phyloP scores from a whole-genome alignment of 2,113 vertebrate genomes.

The Hippocampus zosterae region DNA sequence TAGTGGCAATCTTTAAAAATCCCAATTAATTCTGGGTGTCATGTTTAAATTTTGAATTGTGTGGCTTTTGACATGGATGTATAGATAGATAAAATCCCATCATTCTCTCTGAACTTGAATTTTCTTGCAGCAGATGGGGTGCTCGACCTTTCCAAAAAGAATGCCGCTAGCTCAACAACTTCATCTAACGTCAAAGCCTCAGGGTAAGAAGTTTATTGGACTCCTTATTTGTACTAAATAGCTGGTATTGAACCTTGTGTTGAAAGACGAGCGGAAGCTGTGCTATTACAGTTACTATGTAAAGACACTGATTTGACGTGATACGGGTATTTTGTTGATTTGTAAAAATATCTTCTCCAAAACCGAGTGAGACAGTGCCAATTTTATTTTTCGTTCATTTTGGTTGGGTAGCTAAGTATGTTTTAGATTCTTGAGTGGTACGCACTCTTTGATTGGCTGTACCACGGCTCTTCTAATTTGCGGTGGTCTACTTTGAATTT shows the following conservation, averaged over 20 bases:
- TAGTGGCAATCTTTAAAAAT: conserved; percentile 27
- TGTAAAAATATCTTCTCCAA: background rate
- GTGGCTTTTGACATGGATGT: background rate
- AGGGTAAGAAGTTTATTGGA: conserved; percentile 78
- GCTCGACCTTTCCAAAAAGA: conserved; percentile 97
- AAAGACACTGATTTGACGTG: conserved; percentile 2
- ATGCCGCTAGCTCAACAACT: conserved; percentile 73
- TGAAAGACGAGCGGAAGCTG: background rate
- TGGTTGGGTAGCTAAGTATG: conserved; percentile 1
- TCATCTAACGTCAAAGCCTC: conserved; percentile 69
- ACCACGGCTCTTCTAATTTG: conserved; percentile 27
- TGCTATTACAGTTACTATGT: background rate
- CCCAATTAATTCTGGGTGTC: background rate
- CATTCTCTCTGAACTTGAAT: conserved; percentile 11
- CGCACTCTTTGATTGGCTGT: conserved; percentile 5
- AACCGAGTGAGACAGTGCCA: background rate
- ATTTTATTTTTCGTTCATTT: background rate
- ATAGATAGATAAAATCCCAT: too few relatives aligned
- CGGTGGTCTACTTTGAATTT: conserved; percentile 47
- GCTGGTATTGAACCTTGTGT: background rate
- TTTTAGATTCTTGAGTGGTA: conserved; percentile 12
- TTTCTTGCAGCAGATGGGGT: conserved; percentile 81
- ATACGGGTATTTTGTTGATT: background rate
- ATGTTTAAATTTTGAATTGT: background rate
- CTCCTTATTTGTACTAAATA: background rate